phyloP scores from a whole-genome alignment of 2,888 invertebrate species.

The Lordiphosa andalusiaca region DNA sequence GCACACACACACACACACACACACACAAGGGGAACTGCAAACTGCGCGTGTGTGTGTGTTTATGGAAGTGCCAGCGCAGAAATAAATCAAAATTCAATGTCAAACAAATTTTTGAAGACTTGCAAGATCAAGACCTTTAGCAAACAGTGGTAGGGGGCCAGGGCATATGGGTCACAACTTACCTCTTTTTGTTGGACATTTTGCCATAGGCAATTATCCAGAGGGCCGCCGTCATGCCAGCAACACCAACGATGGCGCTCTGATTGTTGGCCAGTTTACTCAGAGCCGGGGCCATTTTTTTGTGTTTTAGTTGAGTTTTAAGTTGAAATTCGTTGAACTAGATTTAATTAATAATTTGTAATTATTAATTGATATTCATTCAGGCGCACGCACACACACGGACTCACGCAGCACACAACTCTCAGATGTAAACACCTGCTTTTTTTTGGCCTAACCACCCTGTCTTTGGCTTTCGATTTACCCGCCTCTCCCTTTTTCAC shows the following conservation, averaged over 20 bases:
- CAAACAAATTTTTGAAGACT: conserved; percentile 35
- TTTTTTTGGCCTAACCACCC: too few relatives aligned
- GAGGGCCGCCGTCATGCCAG: conserved; percentile 84
- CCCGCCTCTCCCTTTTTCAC: too few relatives aligned
- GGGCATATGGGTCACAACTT: conserved; percentile 28
- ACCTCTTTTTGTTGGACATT: conserved; percentile 82
- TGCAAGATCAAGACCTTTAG: conserved; percentile 51
- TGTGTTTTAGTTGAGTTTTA: not conserved
- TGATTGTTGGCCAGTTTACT: conserved; percentile 87
- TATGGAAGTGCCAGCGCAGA: conserved; percentile 1
- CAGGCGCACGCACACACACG: too few relatives aligned
- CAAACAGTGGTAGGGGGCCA: conserved; percentile 28
- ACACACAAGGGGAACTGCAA: conserved; percentile 14
- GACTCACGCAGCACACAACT: too few relatives aligned
- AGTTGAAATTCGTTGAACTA: too few relatives aligned
- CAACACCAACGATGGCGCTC: conserved; percentile 83
- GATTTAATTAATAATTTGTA: too few relatives aligned
- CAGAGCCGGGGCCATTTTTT: conserved; percentile 87
- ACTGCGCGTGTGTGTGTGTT: not conserved
- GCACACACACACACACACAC: conserved; percentile 13
- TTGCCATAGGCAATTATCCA: conserved; percentile 83
- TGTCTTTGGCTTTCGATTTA: too few relatives aligned
- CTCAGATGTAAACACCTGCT: too few relatives aligned
- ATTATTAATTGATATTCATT: too few relatives aligned
- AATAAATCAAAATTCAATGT: conserved; percentile 52